Percentiles rank a stretch among this genome's conserved stretches.
Conservation (phyloP, 2,797 vertebrate genomes). For the Gorsachius magnificus region DNA sequence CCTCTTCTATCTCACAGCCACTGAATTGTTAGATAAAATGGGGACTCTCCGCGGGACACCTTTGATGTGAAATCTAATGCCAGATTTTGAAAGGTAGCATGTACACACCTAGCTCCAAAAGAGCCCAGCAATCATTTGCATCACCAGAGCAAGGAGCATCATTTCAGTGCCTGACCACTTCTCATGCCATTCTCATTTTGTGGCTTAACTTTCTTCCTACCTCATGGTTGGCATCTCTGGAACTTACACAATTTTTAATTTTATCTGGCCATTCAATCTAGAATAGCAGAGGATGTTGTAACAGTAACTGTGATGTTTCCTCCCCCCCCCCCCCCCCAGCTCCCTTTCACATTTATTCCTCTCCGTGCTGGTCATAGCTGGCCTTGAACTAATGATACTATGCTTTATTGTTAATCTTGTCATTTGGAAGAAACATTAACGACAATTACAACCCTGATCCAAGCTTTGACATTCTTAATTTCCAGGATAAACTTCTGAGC, state of each 20-base stretch:
- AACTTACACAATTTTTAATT: neutral
- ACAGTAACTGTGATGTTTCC: neutral
- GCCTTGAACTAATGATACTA: neutral
- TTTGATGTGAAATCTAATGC: neutral
- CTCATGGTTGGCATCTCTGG: neutral
- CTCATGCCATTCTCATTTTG: neutral
- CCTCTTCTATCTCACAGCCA: neutral
- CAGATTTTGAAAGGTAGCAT: neutral
- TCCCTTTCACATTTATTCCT: neutral
- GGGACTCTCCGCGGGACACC: neutral
- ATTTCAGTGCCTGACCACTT: neutral
- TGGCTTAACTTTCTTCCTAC: neutral
- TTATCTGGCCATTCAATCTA: neutral
- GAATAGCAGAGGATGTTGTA: neutral
- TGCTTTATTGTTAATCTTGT: neutral
- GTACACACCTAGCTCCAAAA: neutral
- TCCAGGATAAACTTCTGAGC: constrained; percentile 5
- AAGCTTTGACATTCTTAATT: constrained; percentile 17
- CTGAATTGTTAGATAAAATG: neutral
- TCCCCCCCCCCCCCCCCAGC: neutral
- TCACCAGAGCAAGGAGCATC: neutral
- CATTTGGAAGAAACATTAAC: neutral
- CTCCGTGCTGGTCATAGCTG: neutral
- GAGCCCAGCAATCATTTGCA: neutral
- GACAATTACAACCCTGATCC: neutral